Conservation (phyloP, 1,140 invertebrate species). For the Monomorium pharaonis region DNA sequence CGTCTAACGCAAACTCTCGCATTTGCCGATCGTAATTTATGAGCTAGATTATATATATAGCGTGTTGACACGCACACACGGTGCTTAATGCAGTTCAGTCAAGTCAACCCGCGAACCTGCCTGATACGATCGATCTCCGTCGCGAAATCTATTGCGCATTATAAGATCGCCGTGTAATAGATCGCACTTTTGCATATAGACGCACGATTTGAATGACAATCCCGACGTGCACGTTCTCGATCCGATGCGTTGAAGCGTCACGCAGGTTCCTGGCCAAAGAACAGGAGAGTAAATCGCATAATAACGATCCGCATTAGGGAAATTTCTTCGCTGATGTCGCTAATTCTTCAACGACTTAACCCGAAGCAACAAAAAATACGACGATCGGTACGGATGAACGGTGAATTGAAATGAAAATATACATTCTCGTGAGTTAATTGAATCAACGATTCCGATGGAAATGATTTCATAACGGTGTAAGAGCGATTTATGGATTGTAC, state of each 20-base stretch:
- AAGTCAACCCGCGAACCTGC: constrained; percentile 48
- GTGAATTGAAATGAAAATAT: background rate
- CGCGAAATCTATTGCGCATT: background rate
- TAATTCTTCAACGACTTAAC: background rate
- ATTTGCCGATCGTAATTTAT: constrained; percentile 36
- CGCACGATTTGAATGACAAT: background rate
- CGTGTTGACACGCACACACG: constrained; percentile 58
- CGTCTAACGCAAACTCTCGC: constrained; percentile 23
- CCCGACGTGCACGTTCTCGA: background rate
- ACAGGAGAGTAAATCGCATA: background rate
- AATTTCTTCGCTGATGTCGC: background rate
- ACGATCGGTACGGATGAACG: background rate
- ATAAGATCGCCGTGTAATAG: background rate
- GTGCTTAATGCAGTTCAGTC: constrained; percentile 68
- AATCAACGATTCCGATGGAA: background rate
- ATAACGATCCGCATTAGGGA: background rate
- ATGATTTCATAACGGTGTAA: background rate
- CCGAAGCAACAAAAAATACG: background rate
- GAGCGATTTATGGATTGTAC: background rate
- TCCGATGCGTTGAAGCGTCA: background rate
- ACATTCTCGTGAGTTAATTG: background rate
- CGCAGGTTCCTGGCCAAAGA: background rate
- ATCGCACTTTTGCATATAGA: constrained; percentile 6
- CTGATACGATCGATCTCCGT: constrained; percentile 61
- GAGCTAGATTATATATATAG: constrained; percentile 47